Conservation (phyloP, 2,888 invertebrate species). For the Euplagia quadripunctaria region DNA sequence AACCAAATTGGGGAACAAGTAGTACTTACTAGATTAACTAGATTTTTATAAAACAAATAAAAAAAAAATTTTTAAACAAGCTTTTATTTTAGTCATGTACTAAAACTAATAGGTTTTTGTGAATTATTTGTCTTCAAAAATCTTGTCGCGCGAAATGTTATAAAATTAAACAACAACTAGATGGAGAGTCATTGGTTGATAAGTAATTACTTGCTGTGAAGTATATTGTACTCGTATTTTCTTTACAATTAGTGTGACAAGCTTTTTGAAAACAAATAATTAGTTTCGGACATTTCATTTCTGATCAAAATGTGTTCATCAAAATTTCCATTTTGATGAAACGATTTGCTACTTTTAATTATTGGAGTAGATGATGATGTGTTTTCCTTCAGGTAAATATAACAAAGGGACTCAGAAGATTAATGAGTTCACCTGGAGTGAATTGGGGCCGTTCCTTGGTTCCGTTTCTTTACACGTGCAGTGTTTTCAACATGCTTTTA, state of each 20-base stretch:
- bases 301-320: too few species aligned
- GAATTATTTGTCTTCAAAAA: neutral
- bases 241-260: too few species aligned
- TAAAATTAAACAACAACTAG: too few species aligned
- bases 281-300: too few species aligned
- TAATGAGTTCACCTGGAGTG: constrained; percentile 41
- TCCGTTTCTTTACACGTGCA: constrained; percentile 17
- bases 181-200: too few species aligned
- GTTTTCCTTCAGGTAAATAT: constrained; percentile 37
- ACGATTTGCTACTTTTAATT: constrained; percentile 2
- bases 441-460: constrained; percentile 24
- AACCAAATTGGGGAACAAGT: too few species aligned
- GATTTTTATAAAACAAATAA: too few species aligned
- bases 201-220: too few species aligned
- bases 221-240: too few species aligned
- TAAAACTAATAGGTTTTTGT: neutral
- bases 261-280: too few species aligned
- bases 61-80: neutral
- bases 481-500: neutral
- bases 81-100: neutral
- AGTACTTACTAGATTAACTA: too few species aligned
- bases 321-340: neutral
- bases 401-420: constrained; percentile 37
- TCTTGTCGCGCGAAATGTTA: neutral
- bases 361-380: constrained; percentile 17